Evolutionary conservation across 1,140 invertebrate genomes (phyloP).

Genomic region (Musca vetustissima): DNA sequence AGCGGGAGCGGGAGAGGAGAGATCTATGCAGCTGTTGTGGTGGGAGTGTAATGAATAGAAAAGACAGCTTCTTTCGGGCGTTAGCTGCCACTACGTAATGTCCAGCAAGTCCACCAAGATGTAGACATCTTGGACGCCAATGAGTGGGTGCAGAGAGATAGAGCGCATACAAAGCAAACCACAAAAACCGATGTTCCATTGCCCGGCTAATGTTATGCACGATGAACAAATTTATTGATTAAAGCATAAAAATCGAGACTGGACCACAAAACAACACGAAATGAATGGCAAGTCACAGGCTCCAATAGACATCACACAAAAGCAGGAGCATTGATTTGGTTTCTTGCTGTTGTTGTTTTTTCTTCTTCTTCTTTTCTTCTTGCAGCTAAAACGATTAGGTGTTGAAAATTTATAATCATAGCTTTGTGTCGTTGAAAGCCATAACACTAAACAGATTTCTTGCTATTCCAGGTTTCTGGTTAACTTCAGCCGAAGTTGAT

Average conservation of each 20-base stretch:
- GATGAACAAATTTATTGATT: slow-evolving; percentile 17
- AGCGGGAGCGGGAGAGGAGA: too few relatives aligned
- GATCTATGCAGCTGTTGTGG: too few relatives aligned
- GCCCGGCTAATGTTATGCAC: background rate
- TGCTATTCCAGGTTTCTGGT: too few relatives aligned
- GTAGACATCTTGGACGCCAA: too few relatives aligned
- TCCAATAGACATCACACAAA: background rate
- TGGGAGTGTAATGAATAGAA: too few relatives aligned
- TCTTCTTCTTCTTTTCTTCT: too few relatives aligned
- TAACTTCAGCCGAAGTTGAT: too few relatives aligned
- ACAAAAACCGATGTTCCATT: background rate
- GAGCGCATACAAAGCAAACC: background rate
- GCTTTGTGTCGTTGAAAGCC: background rate
- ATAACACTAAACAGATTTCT: too few relatives aligned
- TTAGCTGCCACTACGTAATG: too few relatives aligned
- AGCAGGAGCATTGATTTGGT: background rate
- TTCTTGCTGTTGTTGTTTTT: background rate
- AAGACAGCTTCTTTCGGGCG: too few relatives aligned
- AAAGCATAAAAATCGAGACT: background rate
- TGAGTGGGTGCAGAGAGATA: background rate
- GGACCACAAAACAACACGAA: background rate
- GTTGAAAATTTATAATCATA: slow-evolving; percentile 16
- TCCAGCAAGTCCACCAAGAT: too few relatives aligned
- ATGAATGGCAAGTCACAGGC: background rate
- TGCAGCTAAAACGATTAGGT: background rate